A percentile compares a stretch with the other conserved stretches of the same genome.
These are phyloP conservation scores for Daboia siamensis DNA, from an alignment of 2,113 vertebrate genomes.

Conservation along the genomic window DNA sequence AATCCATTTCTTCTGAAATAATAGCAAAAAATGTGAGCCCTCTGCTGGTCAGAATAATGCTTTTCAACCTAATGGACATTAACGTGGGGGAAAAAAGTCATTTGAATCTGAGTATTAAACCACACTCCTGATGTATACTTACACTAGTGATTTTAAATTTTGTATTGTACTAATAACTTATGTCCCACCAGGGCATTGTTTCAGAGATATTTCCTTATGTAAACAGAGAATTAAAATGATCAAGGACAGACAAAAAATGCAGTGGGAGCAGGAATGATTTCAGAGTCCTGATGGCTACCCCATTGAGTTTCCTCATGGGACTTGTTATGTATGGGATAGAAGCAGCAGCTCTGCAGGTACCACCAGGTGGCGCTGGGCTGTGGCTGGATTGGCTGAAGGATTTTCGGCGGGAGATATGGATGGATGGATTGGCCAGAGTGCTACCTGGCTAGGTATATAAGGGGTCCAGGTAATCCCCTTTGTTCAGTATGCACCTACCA, in stretches of 20 bases:
- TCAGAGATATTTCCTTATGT: background rate
- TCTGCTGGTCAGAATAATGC: background rate
- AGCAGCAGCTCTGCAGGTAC: no score
- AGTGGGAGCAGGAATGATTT: background rate
- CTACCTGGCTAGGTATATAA: no score
- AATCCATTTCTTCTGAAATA: background rate
- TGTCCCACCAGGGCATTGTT: background rate
- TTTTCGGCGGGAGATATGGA: no score
- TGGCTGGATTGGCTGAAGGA: no score
- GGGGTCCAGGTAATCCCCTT: no score
- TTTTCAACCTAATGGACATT: background rate
- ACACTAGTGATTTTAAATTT: background rate
- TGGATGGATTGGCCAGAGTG: no score
- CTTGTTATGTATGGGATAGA: no score
- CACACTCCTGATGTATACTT: background rate
- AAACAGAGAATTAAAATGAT: background rate
- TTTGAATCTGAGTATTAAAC: background rate
- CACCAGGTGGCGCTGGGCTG: no score
- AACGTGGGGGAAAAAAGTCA: background rate
- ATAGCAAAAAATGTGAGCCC: slow-evolving; percentile 10
- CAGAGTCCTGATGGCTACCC: background rate
- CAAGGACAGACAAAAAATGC: background rate
- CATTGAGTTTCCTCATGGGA: background rate
- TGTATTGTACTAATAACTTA: background rate
- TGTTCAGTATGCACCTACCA: no score